Conservation (phyloP, 2,888 invertebrate species). For the Anoplius nigerrimus region DNA sequence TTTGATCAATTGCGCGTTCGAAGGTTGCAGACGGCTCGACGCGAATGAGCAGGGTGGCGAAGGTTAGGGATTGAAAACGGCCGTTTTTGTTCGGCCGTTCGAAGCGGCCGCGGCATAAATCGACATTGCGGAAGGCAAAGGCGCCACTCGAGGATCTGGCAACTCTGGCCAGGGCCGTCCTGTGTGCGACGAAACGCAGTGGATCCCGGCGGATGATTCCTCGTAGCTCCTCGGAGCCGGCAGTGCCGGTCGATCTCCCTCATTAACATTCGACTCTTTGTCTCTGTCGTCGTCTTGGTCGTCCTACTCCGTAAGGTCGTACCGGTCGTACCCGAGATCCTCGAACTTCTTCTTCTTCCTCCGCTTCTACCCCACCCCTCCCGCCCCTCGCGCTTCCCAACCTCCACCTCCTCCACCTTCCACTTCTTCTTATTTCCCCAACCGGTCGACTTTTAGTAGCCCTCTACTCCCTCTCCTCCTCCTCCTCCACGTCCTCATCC, state of each 20-base stretch:
- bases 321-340: conserved; percentile 38
- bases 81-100: too few species aligned
- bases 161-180: conserved; percentile 28
- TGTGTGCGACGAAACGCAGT: conserved; percentile 37
- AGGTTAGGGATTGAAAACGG: too few species aligned
- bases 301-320: conserved; percentile 52
- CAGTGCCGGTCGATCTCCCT: conserved; percentile 53
- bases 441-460: conserved; percentile 61
- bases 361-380: conserved; percentile 21
- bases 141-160: conserved; percentile 40
- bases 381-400: conserved; percentile 30
- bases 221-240: conserved; percentile 25
- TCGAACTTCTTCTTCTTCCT: conserved; percentile 13
- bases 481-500: conserved; percentile 9
- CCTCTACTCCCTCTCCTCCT: conserved; percentile 29
- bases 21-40: too few species aligned
- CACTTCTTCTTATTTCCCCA: conserved; percentile 47
- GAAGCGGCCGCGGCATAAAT: background rate
- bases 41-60: too few species aligned
- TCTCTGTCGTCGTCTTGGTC: conserved; percentile 51
- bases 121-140: conserved; percentile 17
- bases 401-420: conserved; percentile 22
- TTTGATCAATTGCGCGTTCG: too few species aligned
- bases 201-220: conserved; percentile 44
- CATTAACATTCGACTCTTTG: conserved; percentile 58